Conservation (phyloP, 2,113 vertebrate species). For the Lepisosteus oculatus region DNA sequence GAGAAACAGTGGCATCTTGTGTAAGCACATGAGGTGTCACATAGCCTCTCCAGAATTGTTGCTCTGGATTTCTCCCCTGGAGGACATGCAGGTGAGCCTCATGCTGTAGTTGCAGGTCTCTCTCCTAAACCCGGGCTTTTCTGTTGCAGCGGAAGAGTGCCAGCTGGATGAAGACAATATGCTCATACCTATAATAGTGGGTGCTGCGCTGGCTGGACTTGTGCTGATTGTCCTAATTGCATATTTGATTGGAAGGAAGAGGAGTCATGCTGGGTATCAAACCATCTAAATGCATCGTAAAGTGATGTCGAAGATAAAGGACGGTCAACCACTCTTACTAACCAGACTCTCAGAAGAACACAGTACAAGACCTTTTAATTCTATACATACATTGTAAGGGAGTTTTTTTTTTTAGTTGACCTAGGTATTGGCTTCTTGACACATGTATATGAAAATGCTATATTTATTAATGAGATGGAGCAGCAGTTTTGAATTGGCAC, state of each 20-base stretch:
- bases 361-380: conserved; percentile 26
- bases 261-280: conserved; percentile 96
- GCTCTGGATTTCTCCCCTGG: not conserved
- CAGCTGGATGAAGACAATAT: conserved; percentile 85
- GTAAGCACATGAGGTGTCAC: too few species aligned
- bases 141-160: conserved; percentile 81
- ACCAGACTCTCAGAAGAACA: conserved; percentile 46
- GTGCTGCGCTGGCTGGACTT: conserved; percentile 87
- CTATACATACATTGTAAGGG: conserved; percentile 45
- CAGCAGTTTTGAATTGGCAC: not conserved
- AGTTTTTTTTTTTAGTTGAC: conserved; percentile 46
- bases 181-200: conserved; percentile 94
- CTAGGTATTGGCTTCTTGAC: conserved; percentile 59
- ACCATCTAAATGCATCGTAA: conserved; percentile 76
- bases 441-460: conserved; percentile 4
- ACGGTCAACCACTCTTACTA: conserved; percentile 49
- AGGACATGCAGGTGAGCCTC: too few species aligned
- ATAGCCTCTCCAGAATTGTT: not conserved
- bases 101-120: too few species aligned
- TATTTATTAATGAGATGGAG: conserved; percentile 1
- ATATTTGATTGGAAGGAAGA: conserved; percentile 92
- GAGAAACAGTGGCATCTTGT: too few species aligned
- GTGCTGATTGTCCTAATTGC: conserved; percentile 91
- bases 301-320: conserved; percentile 41
- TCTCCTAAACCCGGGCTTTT: not conserved